Conservation (phyloP, 2,113 vertebrate species). For the Ranitomeya variabilis region DNA sequence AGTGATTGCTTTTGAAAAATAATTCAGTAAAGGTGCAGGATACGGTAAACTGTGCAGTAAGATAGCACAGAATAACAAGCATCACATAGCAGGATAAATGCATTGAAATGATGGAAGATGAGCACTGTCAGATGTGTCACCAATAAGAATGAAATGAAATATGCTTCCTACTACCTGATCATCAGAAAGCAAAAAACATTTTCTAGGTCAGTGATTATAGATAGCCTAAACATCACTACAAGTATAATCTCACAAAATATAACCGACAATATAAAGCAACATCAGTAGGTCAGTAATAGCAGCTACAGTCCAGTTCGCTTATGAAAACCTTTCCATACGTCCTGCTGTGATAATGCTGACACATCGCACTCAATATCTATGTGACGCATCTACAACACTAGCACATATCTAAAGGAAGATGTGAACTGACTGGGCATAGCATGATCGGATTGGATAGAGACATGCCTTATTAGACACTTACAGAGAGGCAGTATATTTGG, state of each 20-base stretch:
- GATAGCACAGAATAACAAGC: conserved; percentile 23
- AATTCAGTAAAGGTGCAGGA: conserved; percentile 32
- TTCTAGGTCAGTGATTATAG: conserved; percentile 39
- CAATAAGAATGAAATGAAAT: conserved; percentile 33
- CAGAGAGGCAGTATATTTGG: too few relatives aligned
- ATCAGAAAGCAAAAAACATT: conserved; percentile 13
- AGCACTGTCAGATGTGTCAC: conserved; percentile 40
- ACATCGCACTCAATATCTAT: not conserved
- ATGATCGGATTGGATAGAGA: too few relatives aligned
- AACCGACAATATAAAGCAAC: not conserved
- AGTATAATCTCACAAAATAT: conserved; percentile 19
- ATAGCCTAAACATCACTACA: conserved; percentile 29
- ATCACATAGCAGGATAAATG: conserved; percentile 36
- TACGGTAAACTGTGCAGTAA: conserved; percentile 18
- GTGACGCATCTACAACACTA: too few relatives aligned
- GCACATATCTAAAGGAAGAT: too few relatives aligned
- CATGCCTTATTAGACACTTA: too few relatives aligned
- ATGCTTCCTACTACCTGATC: conserved; percentile 13
- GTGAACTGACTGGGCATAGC: too few relatives aligned
- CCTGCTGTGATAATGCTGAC: not conserved
- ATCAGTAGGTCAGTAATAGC: not conserved
- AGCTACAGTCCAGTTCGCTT: not conserved
- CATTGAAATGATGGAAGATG: conserved; percentile 45
- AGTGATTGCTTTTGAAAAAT: conserved; percentile 21
- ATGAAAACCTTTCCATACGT: not conserved